These are phyloP conservation scores for Cathartes aura DNA, from an alignment of 2,113 vertebrate species.

Conservation along the genomic window DNA sequence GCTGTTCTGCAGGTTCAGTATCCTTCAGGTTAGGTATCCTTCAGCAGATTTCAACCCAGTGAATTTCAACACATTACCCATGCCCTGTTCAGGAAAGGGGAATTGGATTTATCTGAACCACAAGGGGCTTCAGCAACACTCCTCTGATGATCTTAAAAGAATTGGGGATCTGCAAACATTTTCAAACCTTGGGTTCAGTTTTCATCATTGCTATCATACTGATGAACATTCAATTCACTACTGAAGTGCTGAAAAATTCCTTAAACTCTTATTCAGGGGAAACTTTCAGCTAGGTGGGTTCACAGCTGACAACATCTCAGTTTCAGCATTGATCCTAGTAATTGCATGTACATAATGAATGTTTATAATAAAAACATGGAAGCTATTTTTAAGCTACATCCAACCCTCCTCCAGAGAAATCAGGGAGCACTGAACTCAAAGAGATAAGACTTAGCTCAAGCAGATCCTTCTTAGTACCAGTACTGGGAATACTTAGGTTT, in stretches of 20 bases:
- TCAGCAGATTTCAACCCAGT: not conserved
- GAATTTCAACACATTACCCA: not conserved
- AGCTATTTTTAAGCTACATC: not conserved
- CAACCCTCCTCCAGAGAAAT: not conserved
- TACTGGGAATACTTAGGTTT: not conserved
- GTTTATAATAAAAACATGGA: not conserved
- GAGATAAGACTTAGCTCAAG: not conserved
- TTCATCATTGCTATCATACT: not conserved
- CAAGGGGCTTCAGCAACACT: not conserved
- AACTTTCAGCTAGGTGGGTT: not conserved
- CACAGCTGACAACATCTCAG: not conserved
- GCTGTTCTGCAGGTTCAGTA: fast-evolving
- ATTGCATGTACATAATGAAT: not conserved
- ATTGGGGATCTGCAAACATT: not conserved
- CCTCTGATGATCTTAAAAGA: not conserved
- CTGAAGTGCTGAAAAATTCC: not conserved
- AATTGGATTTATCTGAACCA: not conserved
- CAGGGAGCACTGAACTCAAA: not conserved
- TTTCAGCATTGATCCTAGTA: not conserved
- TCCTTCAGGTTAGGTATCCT: not conserved
- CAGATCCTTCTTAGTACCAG: not conserved
- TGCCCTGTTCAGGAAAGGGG: not conserved
- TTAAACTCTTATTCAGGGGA: not conserved
- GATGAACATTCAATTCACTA: not conserved
- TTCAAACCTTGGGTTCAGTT: not conserved